phyloP scores from a whole-genome alignment of 2,113 vertebrate species.

The Austrofundulus limnaeus region DNA sequence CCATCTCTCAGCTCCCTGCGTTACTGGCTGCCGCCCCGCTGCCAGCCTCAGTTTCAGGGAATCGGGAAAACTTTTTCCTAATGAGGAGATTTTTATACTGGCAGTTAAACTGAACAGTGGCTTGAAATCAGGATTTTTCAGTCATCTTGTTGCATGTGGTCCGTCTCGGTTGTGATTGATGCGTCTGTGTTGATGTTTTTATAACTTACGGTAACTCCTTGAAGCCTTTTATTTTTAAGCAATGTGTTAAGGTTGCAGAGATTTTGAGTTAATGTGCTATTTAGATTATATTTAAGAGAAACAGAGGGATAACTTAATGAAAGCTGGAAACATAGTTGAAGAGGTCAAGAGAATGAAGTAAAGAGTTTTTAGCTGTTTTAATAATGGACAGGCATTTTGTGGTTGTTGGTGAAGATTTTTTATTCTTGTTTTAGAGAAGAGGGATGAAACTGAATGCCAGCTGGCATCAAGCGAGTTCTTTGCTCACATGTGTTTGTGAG shows the following conservation, averaged over 20 bases:
- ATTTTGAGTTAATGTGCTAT: conserved; percentile 21
- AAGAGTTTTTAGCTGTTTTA: conserved; percentile 13
- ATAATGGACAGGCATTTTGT: conserved; percentile 11
- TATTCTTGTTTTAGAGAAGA: conserved; percentile 33
- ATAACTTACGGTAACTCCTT: conserved; percentile 10
- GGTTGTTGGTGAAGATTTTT: conserved; percentile 14
- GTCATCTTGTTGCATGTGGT: conserved; percentile 16
- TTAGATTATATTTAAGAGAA: conserved; percentile 4
- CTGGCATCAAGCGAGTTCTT: conserved; percentile 47
- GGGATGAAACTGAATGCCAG: conserved; percentile 46
- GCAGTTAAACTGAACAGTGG: conserved; percentile 35
- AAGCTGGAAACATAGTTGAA: conserved; percentile 1
- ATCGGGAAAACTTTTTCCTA: conserved; percentile 36
- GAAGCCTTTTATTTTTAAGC: conserved; percentile 16
- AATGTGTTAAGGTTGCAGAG: conserved; percentile 7
- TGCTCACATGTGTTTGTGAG: conserved; percentile 65
- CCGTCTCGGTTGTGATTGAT: conserved; percentile 17
- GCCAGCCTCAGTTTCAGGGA: conserved; percentile 45
- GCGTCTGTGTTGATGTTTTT: conserved; percentile 15
- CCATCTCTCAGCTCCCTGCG: conserved; percentile 39
- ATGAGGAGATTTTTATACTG: conserved; percentile 44
- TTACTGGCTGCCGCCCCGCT: conserved; percentile 32
- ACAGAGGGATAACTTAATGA: conserved; percentile 17
- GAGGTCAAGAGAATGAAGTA: conserved; percentile 2
- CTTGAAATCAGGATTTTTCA: conserved; percentile 41